phyloP scores from a whole-genome alignment of 2,888 invertebrate genomes.

The Beris chalybata region DNA sequence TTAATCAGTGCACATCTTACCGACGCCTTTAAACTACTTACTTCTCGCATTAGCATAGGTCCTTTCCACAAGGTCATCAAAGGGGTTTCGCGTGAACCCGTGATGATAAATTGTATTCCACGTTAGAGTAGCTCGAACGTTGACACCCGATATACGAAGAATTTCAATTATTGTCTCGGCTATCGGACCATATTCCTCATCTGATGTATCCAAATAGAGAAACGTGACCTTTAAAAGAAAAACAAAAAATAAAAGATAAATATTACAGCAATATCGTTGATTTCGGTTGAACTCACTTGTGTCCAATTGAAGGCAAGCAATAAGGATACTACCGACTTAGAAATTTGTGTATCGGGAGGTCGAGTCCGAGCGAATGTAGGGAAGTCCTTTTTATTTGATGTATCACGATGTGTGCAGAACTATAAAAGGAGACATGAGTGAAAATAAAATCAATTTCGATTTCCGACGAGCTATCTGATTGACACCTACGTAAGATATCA shows the following conservation, averaged over 20 bases:
- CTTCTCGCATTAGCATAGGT: slow-evolving; percentile 87
- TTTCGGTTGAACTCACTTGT: slow-evolving; percentile 63
- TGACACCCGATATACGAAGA: slow-evolving; percentile 70
- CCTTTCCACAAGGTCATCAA: slow-evolving; percentile 76
- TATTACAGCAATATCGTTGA: slow-evolving; percentile 2
- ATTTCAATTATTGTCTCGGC: slow-evolving; percentile 77
- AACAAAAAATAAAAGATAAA: slow-evolving; percentile 19
- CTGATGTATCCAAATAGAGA: slow-evolving; percentile 77
- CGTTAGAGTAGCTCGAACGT: slow-evolving; percentile 64
- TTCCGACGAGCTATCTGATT: not conserved
- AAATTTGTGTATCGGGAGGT: slow-evolving; percentile 92
- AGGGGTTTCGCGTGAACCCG: slow-evolving; percentile 83
- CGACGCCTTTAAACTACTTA: slow-evolving; percentile 58
- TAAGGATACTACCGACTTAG: slow-evolving; percentile 86
- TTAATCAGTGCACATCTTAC: not conserved
- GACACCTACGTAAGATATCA: slow-evolving; percentile 92
- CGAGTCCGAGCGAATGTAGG: slow-evolving; percentile 90
- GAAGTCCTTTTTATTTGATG: slow-evolving; percentile 84
- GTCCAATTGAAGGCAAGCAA: slow-evolving; percentile 87
- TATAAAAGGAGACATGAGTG: slow-evolving; percentile 55
- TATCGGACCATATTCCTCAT: slow-evolving; percentile 74
- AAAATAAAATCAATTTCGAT: not conserved
- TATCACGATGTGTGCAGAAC: slow-evolving; percentile 89
- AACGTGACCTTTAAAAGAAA: slow-evolving; percentile 69
- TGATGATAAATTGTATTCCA: slow-evolving; percentile 79